A percentile compares a stretch with the other conserved stretches of the same genome.
Evolutionary conservation across 2,888 invertebrate genomes (phyloP).

Genomic region (Pyrrhosoma nymphula): DNA sequence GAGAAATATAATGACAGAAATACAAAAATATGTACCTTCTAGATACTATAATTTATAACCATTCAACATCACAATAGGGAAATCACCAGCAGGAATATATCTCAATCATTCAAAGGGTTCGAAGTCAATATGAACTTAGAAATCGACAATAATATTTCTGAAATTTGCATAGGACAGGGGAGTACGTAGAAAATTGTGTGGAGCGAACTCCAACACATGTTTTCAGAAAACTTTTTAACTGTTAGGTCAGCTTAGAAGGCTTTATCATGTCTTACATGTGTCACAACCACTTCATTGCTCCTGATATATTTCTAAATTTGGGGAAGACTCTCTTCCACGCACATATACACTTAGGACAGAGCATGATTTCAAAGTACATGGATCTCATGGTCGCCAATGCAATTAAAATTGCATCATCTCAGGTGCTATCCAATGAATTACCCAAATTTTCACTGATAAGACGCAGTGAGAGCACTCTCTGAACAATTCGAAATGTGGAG

Average conservation of each 20-base stretch:
- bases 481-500: not conserved
- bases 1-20: not conserved
- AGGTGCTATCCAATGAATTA: not conserved
- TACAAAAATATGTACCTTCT: not conserved
- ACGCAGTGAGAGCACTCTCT: not conserved
- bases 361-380: not conserved
- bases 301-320: not conserved
- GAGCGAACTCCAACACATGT: not conserved
- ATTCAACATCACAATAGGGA: not conserved
- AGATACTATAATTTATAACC: not conserved
- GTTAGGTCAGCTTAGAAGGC: not conserved
- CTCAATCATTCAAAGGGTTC: not conserved
- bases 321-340: not conserved
- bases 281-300: not conserved
- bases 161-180: not conserved
- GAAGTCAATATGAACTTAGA: not conserved
- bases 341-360: not conserved
- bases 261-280: not conserved
- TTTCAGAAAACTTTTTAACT: not conserved
- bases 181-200: not conserved
- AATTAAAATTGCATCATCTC: not conserved
- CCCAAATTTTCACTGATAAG: not conserved
- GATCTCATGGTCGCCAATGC: not conserved
- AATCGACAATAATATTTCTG: not conserved
- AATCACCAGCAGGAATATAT: not conserved